Evolutionary conservation across 2,113 vertebrate genomes (phyloP).

Genomic region (Melanostigma gelatinosum): DNA sequence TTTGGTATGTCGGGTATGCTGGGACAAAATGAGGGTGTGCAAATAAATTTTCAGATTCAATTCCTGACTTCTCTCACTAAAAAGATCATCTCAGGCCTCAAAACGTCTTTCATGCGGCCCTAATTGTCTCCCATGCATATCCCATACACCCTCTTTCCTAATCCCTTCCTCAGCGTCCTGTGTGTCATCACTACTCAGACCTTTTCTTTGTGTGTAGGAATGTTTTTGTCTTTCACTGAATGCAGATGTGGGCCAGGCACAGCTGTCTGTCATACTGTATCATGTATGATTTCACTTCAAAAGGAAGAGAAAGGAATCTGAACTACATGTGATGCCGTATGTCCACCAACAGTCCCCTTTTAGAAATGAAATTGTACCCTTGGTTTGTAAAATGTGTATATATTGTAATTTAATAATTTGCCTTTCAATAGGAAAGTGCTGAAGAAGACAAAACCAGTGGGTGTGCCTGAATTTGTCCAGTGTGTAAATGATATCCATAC

Average conservation of each 20-base stretch:
- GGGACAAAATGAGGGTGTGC: neutral
- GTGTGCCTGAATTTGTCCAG: neutral
- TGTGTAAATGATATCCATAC: slow-evolving; percentile 3
- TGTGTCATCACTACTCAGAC: neutral
- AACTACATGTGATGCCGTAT: neutral
- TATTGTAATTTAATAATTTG: slow-evolving; percentile 7
- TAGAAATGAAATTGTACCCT: neutral
- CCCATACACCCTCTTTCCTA: neutral
- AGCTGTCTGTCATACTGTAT: neutral
- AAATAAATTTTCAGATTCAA: neutral
- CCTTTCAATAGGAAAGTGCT: neutral
- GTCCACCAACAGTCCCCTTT: neutral
- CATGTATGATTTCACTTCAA: neutral
- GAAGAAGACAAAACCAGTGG: neutral
- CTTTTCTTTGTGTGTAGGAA: neutral
- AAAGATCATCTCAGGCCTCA: neutral
- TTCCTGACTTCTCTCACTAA: neutral
- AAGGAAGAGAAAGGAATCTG: neutral
- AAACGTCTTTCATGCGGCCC: neutral
- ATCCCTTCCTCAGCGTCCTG: neutral
- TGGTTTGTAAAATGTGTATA: slow-evolving; percentile 23
- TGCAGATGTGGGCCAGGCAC: neutral
- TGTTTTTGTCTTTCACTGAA: slow-evolving; percentile 23
- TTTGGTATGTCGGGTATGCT: neutral
- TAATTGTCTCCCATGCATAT: neutral